phyloP scores from a whole-genome alignment of 2,113 vertebrate species.

The Sciurus niger region DNA sequence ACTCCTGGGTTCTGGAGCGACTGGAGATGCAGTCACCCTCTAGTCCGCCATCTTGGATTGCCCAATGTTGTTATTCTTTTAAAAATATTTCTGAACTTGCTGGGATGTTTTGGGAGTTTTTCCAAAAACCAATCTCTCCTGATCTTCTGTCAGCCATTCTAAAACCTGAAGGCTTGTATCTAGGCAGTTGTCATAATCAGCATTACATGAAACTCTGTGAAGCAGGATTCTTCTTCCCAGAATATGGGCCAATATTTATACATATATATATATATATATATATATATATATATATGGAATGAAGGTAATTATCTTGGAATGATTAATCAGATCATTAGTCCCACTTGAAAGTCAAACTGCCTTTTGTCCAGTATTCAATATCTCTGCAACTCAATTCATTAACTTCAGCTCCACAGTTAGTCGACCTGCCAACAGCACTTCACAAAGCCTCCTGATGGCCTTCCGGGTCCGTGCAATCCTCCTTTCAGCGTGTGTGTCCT shows the following conservation, averaged over 20 bases:
- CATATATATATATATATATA: background rate
- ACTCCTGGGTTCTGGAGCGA: too few relatives aligned
- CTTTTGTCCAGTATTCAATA: background rate
- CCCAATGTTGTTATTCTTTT: background rate
- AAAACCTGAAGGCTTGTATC: background rate
- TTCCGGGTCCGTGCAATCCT: too few relatives aligned
- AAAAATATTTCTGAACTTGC: background rate
- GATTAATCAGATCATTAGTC: background rate
- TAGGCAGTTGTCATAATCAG: background rate
- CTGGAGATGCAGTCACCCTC: too few relatives aligned
- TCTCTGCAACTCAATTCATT: conserved; percentile 7
- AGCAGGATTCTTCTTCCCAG: background rate
- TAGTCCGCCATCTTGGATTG: too few relatives aligned
- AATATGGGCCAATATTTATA: too few relatives aligned
- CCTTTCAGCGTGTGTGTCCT: accelerated
- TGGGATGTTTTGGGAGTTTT: background rate
- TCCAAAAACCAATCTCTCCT: background rate
- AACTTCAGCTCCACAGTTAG: background rate
- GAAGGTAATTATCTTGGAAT: background rate
- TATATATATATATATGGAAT: background rate
- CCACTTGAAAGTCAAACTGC: background rate
- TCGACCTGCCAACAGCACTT: background rate
- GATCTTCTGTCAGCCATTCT: background rate
- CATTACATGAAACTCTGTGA: background rate
- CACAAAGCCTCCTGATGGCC: accelerated